These are phyloP conservation scores for Lepus timidus DNA, from an alignment of 2,113 vertebrate genomes.

Conservation along the genomic window DNA sequence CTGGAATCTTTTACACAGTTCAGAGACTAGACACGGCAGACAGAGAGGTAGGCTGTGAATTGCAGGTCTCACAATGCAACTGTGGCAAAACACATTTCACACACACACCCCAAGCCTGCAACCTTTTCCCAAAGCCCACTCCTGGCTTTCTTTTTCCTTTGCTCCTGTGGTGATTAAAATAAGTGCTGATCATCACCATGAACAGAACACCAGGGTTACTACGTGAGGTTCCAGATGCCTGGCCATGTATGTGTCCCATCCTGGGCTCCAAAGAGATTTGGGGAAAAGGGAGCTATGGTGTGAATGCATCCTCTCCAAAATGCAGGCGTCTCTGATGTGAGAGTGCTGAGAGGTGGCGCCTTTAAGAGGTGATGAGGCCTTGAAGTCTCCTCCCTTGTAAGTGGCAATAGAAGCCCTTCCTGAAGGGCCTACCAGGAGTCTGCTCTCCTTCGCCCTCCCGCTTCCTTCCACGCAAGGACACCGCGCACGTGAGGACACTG, in stretches of 20 bases:
- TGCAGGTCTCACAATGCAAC: not conserved
- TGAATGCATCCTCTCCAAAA: not conserved
- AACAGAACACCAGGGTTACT: not conserved
- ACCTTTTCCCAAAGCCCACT: not conserved
- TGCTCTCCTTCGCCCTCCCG: not conserved
- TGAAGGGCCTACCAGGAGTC: not conserved
- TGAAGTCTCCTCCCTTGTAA: not conserved
- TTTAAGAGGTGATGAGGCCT: not conserved
- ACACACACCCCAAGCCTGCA: not conserved
- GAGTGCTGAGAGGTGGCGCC: not conserved
- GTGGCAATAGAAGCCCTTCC: no score
- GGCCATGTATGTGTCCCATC: not conserved
- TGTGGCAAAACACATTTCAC: not conserved
- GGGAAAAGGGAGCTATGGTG: not conserved
- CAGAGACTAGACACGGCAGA: slow-evolving; percentile 46
- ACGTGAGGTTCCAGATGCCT: not conserved
- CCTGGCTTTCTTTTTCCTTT: not conserved
- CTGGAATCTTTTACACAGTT: slow-evolving; percentile 70
- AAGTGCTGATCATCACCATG: not conserved
- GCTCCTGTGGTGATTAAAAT: not conserved
- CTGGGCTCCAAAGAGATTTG: not conserved
- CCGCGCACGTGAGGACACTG: not conserved
- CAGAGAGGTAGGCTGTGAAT: slow-evolving; percentile 37
- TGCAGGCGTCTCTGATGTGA: not conserved
- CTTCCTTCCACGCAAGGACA: not conserved